phyloP scores from a whole-genome alignment of 2,113 vertebrate species.

The Poecile atricapillus region DNA sequence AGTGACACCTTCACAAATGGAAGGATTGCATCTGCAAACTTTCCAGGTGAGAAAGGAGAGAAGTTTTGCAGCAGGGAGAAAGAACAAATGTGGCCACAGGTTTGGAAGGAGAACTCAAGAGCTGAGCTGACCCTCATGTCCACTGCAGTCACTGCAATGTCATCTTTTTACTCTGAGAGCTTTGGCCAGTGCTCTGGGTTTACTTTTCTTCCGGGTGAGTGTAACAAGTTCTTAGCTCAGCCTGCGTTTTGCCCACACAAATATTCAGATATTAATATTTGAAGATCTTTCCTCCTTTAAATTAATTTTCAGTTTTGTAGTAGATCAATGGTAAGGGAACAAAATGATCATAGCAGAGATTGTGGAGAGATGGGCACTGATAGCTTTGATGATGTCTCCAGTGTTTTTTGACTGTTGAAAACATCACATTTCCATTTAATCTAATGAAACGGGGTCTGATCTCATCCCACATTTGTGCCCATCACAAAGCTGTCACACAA shows the following conservation, averaged over 20 bases:
- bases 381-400: conserved; percentile 37
- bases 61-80: background rate
- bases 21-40: background rate
- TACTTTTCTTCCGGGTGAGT: background rate
- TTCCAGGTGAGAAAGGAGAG: accelerated
- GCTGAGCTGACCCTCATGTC: background rate
- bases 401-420: conserved; percentile 13
- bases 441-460: background rate
- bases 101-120: background rate
- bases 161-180: background rate
- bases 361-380: conserved; percentile 31
- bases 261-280: conserved; percentile 38
- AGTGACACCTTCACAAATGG: background rate
- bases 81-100: background rate
- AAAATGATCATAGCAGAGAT: conserved; percentile 32
- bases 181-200: background rate
- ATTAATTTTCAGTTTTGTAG: conserved; percentile 40
- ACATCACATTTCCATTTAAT: conserved; percentile 38
- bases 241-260: background rate
- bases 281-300: conserved; percentile 38
- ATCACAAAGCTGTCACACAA: background rate
- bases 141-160: background rate
- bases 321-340: conserved; percentile 44
- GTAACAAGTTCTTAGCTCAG: background rate
- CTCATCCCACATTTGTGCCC: background rate